Percentiles rank a stretch among this genome's conserved stretches.
Evolutionary conservation across 2,797 vertebrate species (phyloP).

Genomic region (Fistularia tabacaria): DNA sequence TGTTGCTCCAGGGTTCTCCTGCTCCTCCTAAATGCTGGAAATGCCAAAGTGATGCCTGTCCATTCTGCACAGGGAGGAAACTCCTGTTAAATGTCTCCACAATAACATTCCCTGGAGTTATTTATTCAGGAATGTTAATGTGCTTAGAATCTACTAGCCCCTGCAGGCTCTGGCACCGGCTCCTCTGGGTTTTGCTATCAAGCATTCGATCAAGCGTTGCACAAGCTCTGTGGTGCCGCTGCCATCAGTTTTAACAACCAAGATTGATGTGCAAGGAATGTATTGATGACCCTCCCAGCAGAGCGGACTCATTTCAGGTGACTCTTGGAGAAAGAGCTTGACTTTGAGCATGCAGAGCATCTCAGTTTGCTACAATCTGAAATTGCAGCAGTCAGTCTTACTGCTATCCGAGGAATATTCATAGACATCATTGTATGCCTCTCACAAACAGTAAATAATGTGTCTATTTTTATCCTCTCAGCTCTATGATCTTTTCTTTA

Average conservation of each 20-base stretch:
- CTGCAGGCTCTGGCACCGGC: constrained; percentile 53
- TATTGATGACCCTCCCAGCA: constrained; percentile 29
- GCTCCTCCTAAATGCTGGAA: constrained; percentile 37
- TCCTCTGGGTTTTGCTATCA: constrained; percentile 61
- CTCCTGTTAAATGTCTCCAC: constrained; percentile 67
- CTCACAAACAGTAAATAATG: constrained; percentile 32
- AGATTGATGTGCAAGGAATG: constrained; percentile 43
- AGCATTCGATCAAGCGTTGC: constrained; percentile 48
- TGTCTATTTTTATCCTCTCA: constrained; percentile 25
- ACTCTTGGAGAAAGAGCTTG: no score
- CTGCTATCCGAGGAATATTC: no score
- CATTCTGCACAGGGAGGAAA: constrained; percentile 57
- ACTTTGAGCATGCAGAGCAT: no score
- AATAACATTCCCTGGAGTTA: constrained; percentile 67
- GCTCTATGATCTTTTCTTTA: constrained; percentile 26
- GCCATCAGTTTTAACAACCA: constrained; percentile 55
- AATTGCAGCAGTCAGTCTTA: not conserved
- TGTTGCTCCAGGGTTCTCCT: constrained; percentile 17
- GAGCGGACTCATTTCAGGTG: no score
- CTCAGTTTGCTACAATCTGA: constrained; percentile 12
- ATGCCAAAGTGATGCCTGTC: constrained; percentile 45
- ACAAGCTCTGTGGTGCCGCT: constrained; percentile 37
- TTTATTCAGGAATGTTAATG: constrained; percentile 75
- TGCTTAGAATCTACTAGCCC: constrained; percentile 57
- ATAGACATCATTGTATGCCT: not conserved